Base-by-base conservation (phyloP, 2,888 invertebrate species). In the Thelaira solivaga region DNA sequence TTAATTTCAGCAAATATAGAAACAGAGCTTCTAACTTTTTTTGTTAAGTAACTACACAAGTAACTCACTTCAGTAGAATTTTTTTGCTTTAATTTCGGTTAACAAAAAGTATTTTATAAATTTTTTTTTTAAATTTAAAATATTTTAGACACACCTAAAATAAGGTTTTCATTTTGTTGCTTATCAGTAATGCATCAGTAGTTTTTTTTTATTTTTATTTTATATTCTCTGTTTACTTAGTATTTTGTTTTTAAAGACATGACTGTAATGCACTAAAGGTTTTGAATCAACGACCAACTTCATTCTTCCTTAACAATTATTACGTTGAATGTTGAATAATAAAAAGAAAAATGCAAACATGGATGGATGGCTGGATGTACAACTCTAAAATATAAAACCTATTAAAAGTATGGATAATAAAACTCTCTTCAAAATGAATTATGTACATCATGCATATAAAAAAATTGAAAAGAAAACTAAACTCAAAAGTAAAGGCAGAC, bases 101-200 rank as follows among this genome's bases (percentile, higher is more conserved):
- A 8, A 4, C 6, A 8, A 8, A 31, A 31, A 8, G 31, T 26
- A 26, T 26, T 26, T 26, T 26, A 5, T 26, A 5, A 26, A 36
- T 13, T 7, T 13, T 39, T 39, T 16, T 39, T 36, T 4, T 4
- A 36, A 13, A 39, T 13, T 16, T 1, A 16, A 39, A 39, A 39
- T 13, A 61, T 18, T 16, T 26, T 39, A 18, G 62, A 49, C 75
- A 75, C 68, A 55, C 68, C 68, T 41, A 57, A 49, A 64, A n/a
- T n/a, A 45, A 47, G 13, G 22, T 26, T 29, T 59, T 65, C 6
- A 57, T 26, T 34, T 51, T 34, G 62, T 29, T 53, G 18, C 47
- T 64, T 64, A 64, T 65, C 64, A 64, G 22, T 47, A 47, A 45
- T 67, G 74, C 74, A 67, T 51, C 59, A 59, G 49, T 24, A 49